phyloP scores from a whole-genome alignment of 2,113 vertebrate genomes.

The Actinemys pallida region DNA sequence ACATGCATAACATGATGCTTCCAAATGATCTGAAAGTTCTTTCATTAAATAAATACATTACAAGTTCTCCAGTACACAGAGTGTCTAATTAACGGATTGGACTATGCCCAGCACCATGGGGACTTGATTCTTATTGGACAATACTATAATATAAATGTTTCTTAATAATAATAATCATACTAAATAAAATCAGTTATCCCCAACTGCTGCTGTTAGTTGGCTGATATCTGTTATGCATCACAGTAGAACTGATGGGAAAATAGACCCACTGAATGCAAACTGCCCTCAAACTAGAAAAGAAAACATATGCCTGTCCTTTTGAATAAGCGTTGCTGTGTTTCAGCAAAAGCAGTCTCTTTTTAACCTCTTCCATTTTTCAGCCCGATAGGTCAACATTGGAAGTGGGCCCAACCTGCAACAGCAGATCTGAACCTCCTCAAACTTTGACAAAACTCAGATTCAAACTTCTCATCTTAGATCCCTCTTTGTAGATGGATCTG shows the following conservation, averaged over 20 bases:
- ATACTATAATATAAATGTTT: background rate
- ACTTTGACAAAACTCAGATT: background rate
- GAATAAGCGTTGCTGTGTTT: background rate
- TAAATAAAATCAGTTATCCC: background rate
- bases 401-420: background rate
- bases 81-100: background rate
- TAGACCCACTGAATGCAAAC: background rate
- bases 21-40: background rate
- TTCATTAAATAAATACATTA: background rate
- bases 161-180: background rate
- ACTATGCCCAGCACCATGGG: background rate
- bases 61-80: background rate
- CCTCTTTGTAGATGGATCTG: rapidly evolving
- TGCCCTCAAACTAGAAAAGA: background rate
- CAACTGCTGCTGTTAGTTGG: background rate
- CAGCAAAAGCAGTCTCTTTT: background rate
- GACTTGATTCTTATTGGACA: background rate
- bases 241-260: background rate
- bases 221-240: background rate
- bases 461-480: background rate
- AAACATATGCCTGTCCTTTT: background rate
- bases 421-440: conserved; percentile 4
- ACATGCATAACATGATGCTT: background rate
- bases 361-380: background rate
- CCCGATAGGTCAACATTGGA: background rate